A percentile compares a stretch with the other conserved stretches of the same genome.
phyloP scores from a whole-genome alignment of 2,113 vertebrate genomes.

The Rhineura floridana region DNA sequence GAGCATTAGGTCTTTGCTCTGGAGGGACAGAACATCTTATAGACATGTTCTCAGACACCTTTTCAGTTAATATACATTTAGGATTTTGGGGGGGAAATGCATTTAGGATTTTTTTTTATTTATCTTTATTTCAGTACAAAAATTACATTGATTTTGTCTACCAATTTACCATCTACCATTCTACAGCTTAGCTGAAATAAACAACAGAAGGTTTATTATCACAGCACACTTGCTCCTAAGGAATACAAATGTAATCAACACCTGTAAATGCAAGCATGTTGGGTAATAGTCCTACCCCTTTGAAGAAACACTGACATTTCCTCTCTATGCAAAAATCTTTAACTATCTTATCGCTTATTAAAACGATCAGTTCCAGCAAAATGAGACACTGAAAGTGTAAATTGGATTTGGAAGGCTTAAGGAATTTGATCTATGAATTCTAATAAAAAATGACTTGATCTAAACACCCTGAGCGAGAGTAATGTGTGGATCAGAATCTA shows the following conservation, averaged over 20 bases:
- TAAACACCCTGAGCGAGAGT: neutral
- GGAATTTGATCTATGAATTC: neutral
- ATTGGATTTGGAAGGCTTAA: neutral
- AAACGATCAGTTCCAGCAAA: neutral
- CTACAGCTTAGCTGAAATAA: conserved; percentile 3
- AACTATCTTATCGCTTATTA: neutral
- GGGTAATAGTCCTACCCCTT: conserved; percentile 27
- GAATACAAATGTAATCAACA: conserved; percentile 30
- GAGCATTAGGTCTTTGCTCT: neutral
- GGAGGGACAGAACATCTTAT: neutral
- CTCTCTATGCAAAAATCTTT: neutral
- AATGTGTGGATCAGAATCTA: neutral
- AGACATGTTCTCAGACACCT: neutral
- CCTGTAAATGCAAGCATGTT: conserved; percentile 16
- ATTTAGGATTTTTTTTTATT: neutral
- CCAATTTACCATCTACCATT: neutral
- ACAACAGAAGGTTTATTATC: conserved; percentile 21
- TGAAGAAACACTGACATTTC: neutral
- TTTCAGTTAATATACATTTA: neutral
- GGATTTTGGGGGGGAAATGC: no score
- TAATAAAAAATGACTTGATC: no score
- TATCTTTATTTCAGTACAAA: neutral
- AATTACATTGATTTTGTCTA: neutral
- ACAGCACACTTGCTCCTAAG: neutral
- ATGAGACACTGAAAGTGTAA: neutral